Base-by-base conservation (phyloP, 2,888 invertebrate genomes). In the Lasioglossum zephyrum region DNA sequence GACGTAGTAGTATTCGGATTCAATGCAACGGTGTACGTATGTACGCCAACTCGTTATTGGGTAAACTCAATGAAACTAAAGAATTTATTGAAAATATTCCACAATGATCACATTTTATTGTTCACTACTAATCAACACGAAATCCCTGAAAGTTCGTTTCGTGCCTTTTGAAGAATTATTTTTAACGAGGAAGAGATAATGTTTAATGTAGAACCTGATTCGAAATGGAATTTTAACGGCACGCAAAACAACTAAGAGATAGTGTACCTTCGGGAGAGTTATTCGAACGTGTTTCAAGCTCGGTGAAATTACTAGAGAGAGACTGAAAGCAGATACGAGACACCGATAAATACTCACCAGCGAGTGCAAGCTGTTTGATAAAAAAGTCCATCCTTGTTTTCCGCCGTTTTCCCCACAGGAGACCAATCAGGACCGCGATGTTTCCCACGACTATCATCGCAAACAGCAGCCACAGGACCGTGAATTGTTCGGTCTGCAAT, bases 311-410 rank as follows among this genome's bases (percentile, higher is more conserved):
- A 16, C 18, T 18, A 36, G 16, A 31, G 36, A 18, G 2, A 6
- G 2, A 18, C 9, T 5, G 9, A 49, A 49, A 22, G 13, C 6
- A 73, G 11, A 6, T 39, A 18, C 22, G 31, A 85, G 31, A 85
- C 96, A 26, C 5, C 26, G 60, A 60, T 13, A 26, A 60, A 60
- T 26, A 60, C 60, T 96, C 95, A 99, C 99, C 99, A 95, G 99
- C 98, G 85, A 98, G 96, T 4, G 99, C 99, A 79, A 99, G 96
- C 93, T 99, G 98, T 96, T 98, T 98, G 91, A 99, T 99, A 95
- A 99, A 99, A 96, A 98, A 99, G 95, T 99, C 98, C 98, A 99
- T 99, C 74, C 99, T 96, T 75, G 98, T 98, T 95, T 98, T 98
- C 92, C 98, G 96, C 77, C 97, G 97, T 93, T 98, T 98, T 89